These are phyloP conservation scores for Magallana angulata DNA, from an alignment of 1,140 invertebrate genomes.

Conservation along the genomic window DNA sequence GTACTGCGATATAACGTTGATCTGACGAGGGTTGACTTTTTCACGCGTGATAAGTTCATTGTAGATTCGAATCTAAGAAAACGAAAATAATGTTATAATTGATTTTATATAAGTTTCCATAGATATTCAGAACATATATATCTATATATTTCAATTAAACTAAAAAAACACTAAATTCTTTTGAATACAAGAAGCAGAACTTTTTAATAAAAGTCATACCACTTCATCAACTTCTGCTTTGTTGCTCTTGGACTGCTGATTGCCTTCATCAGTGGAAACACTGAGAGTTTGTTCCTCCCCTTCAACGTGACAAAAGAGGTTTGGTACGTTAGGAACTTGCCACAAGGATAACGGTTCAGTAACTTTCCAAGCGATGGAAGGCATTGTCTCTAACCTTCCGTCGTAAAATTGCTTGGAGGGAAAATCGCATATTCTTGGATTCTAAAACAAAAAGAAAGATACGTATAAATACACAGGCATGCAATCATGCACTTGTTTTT, in stretches of 20 bases:
- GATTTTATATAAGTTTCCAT: too few species aligned
- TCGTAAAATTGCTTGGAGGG: conserved; percentile 71
- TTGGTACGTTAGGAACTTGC: conserved; percentile 36
- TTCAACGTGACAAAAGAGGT: conserved; percentile 67
- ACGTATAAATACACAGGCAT: background rate
- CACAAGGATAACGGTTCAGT: conserved; percentile 52
- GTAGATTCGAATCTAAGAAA: background rate
- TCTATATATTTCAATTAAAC: too few species aligned
- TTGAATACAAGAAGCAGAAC: too few species aligned
- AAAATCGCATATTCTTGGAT: conserved; percentile 70
- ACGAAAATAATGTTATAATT: too few species aligned
- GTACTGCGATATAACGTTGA: conserved; percentile 64
- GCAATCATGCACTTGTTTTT: background rate
- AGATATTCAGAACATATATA: too few species aligned
- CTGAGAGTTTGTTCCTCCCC: conserved; percentile 62
- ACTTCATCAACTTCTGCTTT: conserved; percentile 56
- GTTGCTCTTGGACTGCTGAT: conserved; percentile 62
- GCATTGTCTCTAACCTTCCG: conserved; percentile 54
- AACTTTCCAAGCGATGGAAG: background rate
- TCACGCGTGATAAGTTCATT: conserved; percentile 21
- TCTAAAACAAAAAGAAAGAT: conserved; percentile 54
- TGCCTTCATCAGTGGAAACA: conserved; percentile 63
- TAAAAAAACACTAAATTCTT: too few species aligned
- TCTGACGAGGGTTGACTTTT: conserved; percentile 10
- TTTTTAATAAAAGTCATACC: conserved; percentile 41